Conservation (phyloP, 2,888 invertebrate genomes). For the Hydraecia micacea region DNA sequence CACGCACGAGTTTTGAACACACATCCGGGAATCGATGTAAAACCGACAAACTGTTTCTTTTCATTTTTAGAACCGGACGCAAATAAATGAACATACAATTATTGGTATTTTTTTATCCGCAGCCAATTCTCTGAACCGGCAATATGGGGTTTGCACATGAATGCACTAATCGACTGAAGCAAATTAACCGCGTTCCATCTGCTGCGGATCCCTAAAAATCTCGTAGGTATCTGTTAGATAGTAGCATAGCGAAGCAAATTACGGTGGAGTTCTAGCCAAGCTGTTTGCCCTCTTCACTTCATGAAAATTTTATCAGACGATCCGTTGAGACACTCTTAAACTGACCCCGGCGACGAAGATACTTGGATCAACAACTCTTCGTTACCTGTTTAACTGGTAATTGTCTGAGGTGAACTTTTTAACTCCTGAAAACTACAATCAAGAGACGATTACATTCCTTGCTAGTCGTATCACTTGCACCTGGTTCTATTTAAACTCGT, state of each 20-base stretch:
- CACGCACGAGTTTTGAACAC: background rate
- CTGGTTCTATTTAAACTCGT: background rate
- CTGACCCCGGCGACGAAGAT: background rate
- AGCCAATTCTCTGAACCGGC: background rate
- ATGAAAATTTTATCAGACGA: constrained; percentile 50
- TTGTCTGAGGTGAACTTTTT: background rate
- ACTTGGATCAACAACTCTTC: constrained; percentile 21
- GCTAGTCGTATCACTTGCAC: too few relatives aligned
- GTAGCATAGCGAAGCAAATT: constrained; percentile 20
- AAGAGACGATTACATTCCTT: background rate
- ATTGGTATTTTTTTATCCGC: constrained; percentile 9
- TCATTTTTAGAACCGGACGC: background rate
- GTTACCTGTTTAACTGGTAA: constrained; percentile 7
- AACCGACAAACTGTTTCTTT: constrained; percentile 4
- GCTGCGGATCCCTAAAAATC: constrained; percentile 21
- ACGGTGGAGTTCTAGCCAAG: constrained; percentile 26
- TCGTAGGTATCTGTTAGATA: background rate
- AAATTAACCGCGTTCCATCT: background rate
- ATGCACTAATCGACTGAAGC: background rate
- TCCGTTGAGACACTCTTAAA: constrained; percentile 9
- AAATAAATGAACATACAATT: constrained; percentile 7
- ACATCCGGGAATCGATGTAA: constrained; percentile 9
- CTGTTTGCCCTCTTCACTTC: constrained; percentile 37
- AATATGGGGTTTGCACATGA: background rate
- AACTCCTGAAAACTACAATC: background rate